These are phyloP conservation scores for Mesorhabditis belari DNA, from an alignment of 2,888 invertebrate genomes.

Conservation along the genomic window DNA sequence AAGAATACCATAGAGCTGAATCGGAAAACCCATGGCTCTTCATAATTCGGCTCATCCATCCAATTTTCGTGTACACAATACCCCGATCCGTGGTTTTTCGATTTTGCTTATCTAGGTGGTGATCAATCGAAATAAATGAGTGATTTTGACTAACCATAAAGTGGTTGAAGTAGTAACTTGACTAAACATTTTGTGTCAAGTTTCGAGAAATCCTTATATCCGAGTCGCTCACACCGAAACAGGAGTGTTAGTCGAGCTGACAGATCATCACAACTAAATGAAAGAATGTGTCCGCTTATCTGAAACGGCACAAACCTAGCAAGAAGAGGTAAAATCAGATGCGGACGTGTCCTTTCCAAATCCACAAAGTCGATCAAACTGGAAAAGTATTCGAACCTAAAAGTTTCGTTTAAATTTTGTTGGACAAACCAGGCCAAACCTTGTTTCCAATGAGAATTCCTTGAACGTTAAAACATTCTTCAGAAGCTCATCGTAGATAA, in stretches of 20 bases:
- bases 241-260: constrained; percentile 21
- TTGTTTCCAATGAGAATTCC: constrained; percentile 19
- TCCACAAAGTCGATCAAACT: constrained; percentile 34
- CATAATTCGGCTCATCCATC: constrained; percentile 13
- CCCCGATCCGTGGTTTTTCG: neutral
- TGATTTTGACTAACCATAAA: constrained; percentile 15
- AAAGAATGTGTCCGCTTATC: neutral
- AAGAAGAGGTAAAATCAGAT: constrained; percentile 31
- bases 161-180: constrained; percentile 19
- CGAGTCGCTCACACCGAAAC: constrained; percentile 19
- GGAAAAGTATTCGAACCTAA: constrained; percentile 24
- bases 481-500: constrained; percentile 31
- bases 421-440: constrained; percentile 23
- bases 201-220: constrained; percentile 24
- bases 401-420: constrained; percentile 20
- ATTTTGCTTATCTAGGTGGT: neutral
- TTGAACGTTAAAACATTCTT: constrained; percentile 23
- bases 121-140: neutral
- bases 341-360: constrained; percentile 22
- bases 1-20: constrained; percentile 13
- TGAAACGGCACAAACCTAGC: constrained; percentile 9
- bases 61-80: constrained; percentile 10
- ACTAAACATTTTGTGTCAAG: constrained; percentile 13
- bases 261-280: constrained; percentile 14
- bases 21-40: constrained; percentile 25